Evolutionary conservation across 2,888 invertebrate genomes (phyloP), one percentile per base, ranked within the genome.

Genomic region (Conus canariensis): DNA sequence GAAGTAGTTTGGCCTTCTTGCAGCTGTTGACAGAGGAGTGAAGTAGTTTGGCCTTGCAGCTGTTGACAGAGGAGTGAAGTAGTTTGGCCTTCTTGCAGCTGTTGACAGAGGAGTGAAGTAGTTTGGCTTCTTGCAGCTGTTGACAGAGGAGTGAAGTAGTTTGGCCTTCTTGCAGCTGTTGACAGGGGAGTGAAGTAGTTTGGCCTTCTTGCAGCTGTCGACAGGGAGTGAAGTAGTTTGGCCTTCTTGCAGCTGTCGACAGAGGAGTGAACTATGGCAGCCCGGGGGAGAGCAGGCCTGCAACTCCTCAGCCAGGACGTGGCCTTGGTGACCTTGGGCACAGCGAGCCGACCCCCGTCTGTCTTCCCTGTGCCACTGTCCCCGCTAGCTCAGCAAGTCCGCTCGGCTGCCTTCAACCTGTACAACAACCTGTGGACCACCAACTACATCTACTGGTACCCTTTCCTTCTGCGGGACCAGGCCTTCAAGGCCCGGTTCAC

Each of bases 371-470:
- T 94, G 22, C 95, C 95, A 1, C 92, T 95, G 30, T 90, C 88
- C 45, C 94, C 95, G 1, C 93, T 95, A n/a, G 88, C 91, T 14
- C 91, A 92, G 58, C 90, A 91, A n/a, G 93, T 95, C 56, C 93
- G 91, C 30, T 94, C 95, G 0, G 91, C 95, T 90, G 93, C 95
- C 14, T 95, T 94, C 91, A 95, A 95, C 92, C 88, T 95, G 59
- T 95, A 94, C 91, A 96, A 96, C 92, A 96, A 95, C 88, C 93
- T 95, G 64, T 96, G 96, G 96, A 94, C 95, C 90, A 95, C 95
- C 22, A 96, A 96, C 90, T 96, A 95, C 89, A 95, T 95, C 60
- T 92, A 94, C 77, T 95, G 95, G 95, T 96, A 96, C 88, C 96
- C 96, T 0, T 95, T 94, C 64, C 12, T 91, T 6, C 77, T 89